Evolutionary conservation across 2,113 vertebrate species (phyloP).

Genomic region (Sceloporus undulatus): DNA sequence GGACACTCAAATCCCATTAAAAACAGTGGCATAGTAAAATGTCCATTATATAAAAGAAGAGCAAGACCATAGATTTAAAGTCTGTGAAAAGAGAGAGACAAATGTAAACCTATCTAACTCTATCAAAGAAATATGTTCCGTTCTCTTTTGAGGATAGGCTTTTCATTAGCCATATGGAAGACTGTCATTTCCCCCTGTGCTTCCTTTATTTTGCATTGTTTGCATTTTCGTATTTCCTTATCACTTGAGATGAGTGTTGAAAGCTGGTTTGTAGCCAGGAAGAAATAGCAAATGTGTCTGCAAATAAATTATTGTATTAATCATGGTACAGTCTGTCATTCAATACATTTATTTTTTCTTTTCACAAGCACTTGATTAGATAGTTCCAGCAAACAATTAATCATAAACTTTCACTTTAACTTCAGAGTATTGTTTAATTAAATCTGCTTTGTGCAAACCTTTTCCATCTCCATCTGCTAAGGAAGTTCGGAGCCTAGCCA

Average conservation of each 20-base stretch:
- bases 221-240: background rate
- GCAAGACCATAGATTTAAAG: no score
- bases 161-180: background rate
- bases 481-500: conserved; percentile 74
- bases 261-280: conserved; percentile 43
- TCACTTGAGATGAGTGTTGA: background rate
- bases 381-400: conserved; percentile 78
- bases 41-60: no score
- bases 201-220: conserved; percentile 9
- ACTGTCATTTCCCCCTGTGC: background rate
- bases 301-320: conserved; percentile 73
- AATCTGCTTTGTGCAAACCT: conserved; percentile 66
- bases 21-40: no score
- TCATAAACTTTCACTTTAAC: conserved; percentile 78
- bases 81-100: no score
- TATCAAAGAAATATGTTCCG: background rate
- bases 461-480: conserved; percentile 65
- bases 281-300: conserved; percentile 68
- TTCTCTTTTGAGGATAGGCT: background rate
- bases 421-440: conserved; percentile 80
- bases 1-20: no score
- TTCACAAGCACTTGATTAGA: conserved; percentile 78
- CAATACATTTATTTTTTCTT: conserved; percentile 76
- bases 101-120: background rate
- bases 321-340: conserved; percentile 67